A percentile compares a stretch with the other conserved stretches of the same genome.
Evolutionary conservation across 2,888 invertebrate species (phyloP).

Genomic region (Limnephilus marmoratus): DNA sequence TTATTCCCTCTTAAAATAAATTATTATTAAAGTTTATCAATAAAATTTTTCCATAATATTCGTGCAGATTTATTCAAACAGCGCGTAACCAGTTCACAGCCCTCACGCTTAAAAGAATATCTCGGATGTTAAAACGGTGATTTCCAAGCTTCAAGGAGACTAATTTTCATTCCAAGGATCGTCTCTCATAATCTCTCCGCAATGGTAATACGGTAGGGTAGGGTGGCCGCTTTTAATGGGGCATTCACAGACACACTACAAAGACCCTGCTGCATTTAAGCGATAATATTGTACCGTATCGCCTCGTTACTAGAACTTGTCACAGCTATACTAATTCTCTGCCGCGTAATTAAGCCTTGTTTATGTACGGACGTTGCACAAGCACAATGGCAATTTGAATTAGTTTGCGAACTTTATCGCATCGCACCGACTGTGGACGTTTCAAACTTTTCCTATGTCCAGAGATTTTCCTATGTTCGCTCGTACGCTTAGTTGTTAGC

Average conservation of each 20-base stretch:
- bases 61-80: background rate
- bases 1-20: too few species aligned
- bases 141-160: constrained; percentile 3
- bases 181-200: background rate
- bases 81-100: background rate
- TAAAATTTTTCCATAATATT: background rate
- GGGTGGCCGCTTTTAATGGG: background rate
- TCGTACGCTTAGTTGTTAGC: too few species aligned
- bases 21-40: background rate
- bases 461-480: background rate
- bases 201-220: background rate
- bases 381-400: background rate
- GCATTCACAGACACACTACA: background rate
- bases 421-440: background rate
- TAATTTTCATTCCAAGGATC: background rate
- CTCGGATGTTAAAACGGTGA: background rate
- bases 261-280: background rate
- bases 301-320: background rate
- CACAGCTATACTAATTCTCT: background rate
- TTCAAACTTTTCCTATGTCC: background rate
- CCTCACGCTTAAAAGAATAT: background rate
- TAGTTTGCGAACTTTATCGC: background rate
- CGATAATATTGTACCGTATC: background rate
- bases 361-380: background rate
- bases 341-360: background rate